Evolutionary conservation across 2,113 vertebrate genomes (phyloP).

Genomic region (Epinephelus fuscoguttatus): DNA sequence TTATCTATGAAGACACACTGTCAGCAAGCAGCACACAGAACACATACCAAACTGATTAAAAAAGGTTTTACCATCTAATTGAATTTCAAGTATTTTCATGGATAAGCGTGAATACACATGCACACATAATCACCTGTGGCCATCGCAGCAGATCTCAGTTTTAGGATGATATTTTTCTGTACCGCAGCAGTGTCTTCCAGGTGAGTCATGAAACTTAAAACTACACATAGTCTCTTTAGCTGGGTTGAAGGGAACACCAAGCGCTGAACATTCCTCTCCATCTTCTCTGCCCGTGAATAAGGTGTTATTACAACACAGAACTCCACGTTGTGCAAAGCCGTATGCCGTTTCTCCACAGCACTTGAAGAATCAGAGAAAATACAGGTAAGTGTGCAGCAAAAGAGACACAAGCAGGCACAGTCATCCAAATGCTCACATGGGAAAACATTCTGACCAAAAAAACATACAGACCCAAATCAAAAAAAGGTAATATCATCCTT

Average conservation of each 20-base stretch:
- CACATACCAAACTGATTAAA: not conserved
- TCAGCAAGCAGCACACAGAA: not conserved
- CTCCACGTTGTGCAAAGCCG: not conserved
- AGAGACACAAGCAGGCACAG: not conserved
- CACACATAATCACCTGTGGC: constrained; percentile 36
- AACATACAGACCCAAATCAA: not conserved
- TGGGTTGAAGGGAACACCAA: not conserved
- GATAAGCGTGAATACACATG: not conserved
- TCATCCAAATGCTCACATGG: not conserved
- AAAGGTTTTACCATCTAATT: not conserved
- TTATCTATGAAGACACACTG: too few species aligned
- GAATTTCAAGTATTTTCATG: not conserved
- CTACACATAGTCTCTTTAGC: constrained; percentile 9
- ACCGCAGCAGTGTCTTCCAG: constrained; percentile 32
- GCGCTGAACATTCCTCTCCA: constrained; percentile 10
- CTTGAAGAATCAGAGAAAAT: constrained; percentile 25
- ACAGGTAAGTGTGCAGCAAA: not conserved
- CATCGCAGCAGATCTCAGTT: constrained; percentile 38
- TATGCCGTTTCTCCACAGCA: constrained; percentile 3
- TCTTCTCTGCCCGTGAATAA: constrained; percentile 15
- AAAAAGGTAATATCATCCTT: not conserved
- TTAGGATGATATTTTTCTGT: not conserved
- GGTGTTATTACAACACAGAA: constrained; percentile 25
- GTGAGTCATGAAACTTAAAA: constrained; percentile 10
- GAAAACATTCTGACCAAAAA: constrained; percentile 1